A percentile compares a stretch with the other conserved stretches of the same genome.
These are phyloP conservation scores for Drosophila nannoptera DNA, from an alignment of 1,140 invertebrate genomes.

Conservation along the genomic window DNA sequence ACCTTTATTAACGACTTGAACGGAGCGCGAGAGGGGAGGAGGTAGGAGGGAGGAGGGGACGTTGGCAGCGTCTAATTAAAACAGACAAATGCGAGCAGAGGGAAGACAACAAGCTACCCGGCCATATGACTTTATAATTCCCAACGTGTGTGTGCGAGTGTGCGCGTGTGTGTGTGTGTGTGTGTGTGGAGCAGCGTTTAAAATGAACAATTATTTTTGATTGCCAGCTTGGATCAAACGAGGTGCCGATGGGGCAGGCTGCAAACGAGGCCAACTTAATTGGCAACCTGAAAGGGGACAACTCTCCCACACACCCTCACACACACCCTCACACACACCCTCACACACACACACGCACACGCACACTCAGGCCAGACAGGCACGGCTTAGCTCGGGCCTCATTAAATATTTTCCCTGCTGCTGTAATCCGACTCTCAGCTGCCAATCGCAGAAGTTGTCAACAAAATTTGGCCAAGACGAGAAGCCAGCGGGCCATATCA, in stretches of 20 bases:
- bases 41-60: neutral
- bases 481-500: slow-evolving; percentile 12
- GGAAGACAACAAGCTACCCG: neutral
- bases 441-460: slow-evolving; percentile 51
- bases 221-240: slow-evolving; percentile 54
- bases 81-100: slow-evolving; percentile 47
- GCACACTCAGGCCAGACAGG: slow-evolving; percentile 15
- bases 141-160: neutral
- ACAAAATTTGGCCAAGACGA: slow-evolving; percentile 53
- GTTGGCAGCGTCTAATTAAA: slow-evolving; percentile 66
- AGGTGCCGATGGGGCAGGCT: slow-evolving; percentile 39
- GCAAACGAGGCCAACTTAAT: slow-evolving; percentile 47
- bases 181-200: slow-evolving; percentile 28
- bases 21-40: neutral
- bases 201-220: slow-evolving; percentile 74
- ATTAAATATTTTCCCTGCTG: slow-evolving; percentile 33
- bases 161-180: slow-evolving; percentile 24
- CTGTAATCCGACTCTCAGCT: slow-evolving; percentile 7
- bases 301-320: slow-evolving; percentile 28
- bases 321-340: neutral
- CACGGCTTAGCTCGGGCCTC: slow-evolving; percentile 18
- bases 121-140: slow-evolving; percentile 57
- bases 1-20: slow-evolving; percentile 70
- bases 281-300: slow-evolving; percentile 34
- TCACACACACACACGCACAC: slow-evolving; percentile 4